Evolutionary conservation across 1,140 invertebrate species (phyloP).

Genomic region (Chymomyza costata): DNA sequence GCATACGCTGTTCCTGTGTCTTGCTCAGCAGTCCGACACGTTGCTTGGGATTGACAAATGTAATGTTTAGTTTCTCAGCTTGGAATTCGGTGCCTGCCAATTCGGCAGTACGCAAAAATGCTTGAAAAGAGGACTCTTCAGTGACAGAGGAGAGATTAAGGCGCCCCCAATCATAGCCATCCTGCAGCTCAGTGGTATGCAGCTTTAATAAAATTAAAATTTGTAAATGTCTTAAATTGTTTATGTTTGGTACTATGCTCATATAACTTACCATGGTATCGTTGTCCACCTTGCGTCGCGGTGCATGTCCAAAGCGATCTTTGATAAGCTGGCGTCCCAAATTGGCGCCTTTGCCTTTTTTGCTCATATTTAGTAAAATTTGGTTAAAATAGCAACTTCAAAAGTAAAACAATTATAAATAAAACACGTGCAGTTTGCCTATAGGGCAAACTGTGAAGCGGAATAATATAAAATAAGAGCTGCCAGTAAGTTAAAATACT

Average conservation of each 20-base stretch:
- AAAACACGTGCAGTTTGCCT: too few relatives aligned
- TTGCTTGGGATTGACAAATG: slow-evolving; percentile 77
- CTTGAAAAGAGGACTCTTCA: slow-evolving; percentile 95
- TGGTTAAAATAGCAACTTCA: too few relatives aligned
- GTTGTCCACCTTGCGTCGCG: slow-evolving; percentile 79
- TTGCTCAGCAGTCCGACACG: slow-evolving; percentile 80
- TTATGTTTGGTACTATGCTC: too few relatives aligned
- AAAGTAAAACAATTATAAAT: too few relatives aligned
- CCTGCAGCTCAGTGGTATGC: slow-evolving; percentile 90
- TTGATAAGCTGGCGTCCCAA: slow-evolving; percentile 86
- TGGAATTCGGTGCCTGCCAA: slow-evolving; percentile 95
- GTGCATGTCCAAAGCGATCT: slow-evolving; percentile 81
- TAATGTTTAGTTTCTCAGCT: slow-evolving; percentile 91
- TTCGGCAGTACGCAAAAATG: slow-evolving; percentile 95
- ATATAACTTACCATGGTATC: slow-evolving; percentile 80
- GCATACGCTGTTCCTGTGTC: slow-evolving; percentile 79
- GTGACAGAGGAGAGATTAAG: slow-evolving; percentile 95
- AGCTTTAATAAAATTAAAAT: slow-evolving; percentile 78
- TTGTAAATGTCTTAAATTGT: slow-evolving; percentile 10
- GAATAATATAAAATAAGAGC: too few relatives aligned
- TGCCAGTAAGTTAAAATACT: too few relatives aligned
- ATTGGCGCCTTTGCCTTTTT: slow-evolving; percentile 58
- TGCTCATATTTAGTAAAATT: slow-evolving; percentile 43
- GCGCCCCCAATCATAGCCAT: slow-evolving; percentile 92
- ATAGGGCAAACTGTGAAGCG: too few relatives aligned